Evolutionary conservation across 2,113 vertebrate species (phyloP).

Genomic region (Mesembrinibis cayennensis): DNA sequence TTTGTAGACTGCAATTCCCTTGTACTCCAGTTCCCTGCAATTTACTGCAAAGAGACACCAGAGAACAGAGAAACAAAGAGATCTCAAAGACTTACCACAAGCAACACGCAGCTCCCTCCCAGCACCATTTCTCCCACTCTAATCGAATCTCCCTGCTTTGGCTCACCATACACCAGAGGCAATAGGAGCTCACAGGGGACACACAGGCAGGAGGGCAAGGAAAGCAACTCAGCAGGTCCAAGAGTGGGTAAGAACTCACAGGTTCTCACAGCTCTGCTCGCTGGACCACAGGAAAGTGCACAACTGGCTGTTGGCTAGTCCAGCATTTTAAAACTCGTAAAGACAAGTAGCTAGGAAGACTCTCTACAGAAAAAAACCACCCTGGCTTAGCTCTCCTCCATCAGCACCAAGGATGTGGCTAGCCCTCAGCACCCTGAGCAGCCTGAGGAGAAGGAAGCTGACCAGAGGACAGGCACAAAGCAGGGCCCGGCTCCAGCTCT

Average conservation of each 20-base stretch:
- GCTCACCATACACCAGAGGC: fast-evolving
- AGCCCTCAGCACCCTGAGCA: neutral
- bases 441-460: neutral
- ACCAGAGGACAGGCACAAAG: neutral
- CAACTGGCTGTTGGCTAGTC: fast-evolving
- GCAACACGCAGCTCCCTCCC: neutral
- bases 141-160: neutral
- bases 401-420: fast-evolving
- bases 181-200: fast-evolving
- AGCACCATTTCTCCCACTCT: neutral
- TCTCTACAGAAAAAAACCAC: neutral
- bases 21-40: neutral
- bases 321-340: neutral
- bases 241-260: fast-evolving
- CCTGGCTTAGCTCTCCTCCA: neutral
- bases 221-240: neutral
- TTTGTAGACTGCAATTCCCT: neutral
- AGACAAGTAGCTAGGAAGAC: neutral
- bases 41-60: neutral
- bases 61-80: neutral
- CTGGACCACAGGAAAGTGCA: neutral
- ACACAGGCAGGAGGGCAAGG: neutral
- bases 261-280: neutral
- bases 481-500: neutral
- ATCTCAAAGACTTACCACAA: fast-evolving